Conservation (phyloP, 2,113 vertebrate genomes). For the Phrynosoma platyrhinos region DNA sequence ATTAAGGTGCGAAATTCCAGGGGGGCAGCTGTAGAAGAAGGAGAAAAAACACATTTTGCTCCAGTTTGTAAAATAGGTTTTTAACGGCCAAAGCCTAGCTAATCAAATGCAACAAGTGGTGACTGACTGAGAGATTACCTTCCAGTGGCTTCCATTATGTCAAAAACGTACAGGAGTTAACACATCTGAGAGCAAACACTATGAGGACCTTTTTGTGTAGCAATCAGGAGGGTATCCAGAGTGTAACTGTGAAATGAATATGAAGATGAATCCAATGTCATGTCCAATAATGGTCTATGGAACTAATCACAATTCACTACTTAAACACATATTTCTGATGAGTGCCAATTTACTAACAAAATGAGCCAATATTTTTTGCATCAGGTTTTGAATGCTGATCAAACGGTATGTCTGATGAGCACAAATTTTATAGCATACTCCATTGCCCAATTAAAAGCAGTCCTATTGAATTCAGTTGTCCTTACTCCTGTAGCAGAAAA, state of each 20-base stretch:
- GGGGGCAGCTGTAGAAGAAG: not conserved
- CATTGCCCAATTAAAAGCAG: not conserved
- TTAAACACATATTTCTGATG: conserved; percentile 41
- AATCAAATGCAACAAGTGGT: not conserved
- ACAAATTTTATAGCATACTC: conserved; percentile 42
- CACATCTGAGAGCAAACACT: not conserved
- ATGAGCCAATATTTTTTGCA: conserved; percentile 51
- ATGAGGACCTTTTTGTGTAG: no score
- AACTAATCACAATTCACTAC: conserved; percentile 25
- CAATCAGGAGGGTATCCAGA: not conserved
- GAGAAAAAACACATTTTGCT: no score
- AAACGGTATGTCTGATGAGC: conserved; percentile 36
- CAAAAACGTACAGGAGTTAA: not conserved
- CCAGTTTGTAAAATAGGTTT: no score
- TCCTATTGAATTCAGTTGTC: no score
- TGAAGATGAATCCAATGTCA: not conserved
- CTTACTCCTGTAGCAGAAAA: not conserved
- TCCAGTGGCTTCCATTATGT: not conserved
- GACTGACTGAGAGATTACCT: not conserved
- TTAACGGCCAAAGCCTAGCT: not conserved
- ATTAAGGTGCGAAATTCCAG: not conserved
- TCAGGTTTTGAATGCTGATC: conserved; percentile 28
- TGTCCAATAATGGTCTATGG: conserved; percentile 22
- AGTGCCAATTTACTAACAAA: conserved; percentile 49
- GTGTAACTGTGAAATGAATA: no score